A percentile compares a stretch with the other conserved stretches of the same genome.
Conservation (phyloP, 1,140 invertebrate species). For the Propsilocerus akamusi region DNA sequence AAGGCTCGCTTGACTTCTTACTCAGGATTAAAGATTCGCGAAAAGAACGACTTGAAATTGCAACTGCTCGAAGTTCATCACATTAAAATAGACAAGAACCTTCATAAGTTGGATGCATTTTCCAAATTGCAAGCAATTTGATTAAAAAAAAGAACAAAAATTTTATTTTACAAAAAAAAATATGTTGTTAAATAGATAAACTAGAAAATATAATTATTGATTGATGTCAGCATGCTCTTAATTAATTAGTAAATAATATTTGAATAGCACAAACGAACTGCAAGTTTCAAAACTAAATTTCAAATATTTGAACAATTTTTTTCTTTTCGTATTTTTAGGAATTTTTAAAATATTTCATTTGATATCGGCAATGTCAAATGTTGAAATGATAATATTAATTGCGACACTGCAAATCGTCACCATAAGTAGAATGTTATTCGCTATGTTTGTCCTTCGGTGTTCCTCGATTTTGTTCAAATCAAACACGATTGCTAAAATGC, state of each 20-base stretch:
- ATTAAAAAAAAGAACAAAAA: too few species aligned
- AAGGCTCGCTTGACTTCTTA: not conserved
- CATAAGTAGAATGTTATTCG: not conserved
- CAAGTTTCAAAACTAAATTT: too few species aligned
- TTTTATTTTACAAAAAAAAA: too few species aligned
- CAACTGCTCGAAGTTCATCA: not conserved
- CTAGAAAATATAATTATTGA: too few species aligned
- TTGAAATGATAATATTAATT: not conserved
- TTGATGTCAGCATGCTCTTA: too few species aligned
- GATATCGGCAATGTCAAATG: not conserved
- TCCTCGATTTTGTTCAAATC: not conserved
- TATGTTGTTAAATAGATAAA: too few species aligned
- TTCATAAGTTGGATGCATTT: not conserved
- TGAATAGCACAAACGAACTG: too few species aligned
- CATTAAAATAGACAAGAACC: not conserved
- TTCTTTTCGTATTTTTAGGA: not conserved
- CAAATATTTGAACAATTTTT: too few species aligned
- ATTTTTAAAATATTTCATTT: not conserved
- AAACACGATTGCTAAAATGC: not conserved
- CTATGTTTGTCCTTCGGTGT: not conserved
- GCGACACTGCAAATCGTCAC: not conserved
- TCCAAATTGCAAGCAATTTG: too few species aligned
- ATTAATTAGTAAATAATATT: too few species aligned
- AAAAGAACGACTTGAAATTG: not conserved
- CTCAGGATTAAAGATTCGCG: not conserved